Evolutionary conservation across 2,113 vertebrate species (phyloP).

Genomic region (Galbula dea): DNA sequence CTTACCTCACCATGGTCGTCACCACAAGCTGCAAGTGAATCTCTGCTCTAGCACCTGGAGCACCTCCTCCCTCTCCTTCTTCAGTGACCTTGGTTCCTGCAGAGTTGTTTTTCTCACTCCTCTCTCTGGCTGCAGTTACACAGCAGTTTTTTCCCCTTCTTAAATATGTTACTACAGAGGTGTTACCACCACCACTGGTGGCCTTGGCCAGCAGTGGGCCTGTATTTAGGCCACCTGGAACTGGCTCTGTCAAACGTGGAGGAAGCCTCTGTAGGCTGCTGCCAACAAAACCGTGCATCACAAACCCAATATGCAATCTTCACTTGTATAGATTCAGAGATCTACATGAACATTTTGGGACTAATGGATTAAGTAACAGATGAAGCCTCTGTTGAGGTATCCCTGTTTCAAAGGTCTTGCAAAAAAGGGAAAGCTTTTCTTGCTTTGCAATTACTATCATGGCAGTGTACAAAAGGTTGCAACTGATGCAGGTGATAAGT

Average conservation of each 20-base stretch:
- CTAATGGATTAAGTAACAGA: neutral
- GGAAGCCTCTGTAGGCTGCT: neutral
- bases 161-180: neutral
- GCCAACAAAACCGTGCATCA: rapidly evolving
- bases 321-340: neutral
- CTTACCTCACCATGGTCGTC: neutral
- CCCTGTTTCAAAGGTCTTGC: neutral
- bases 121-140: neutral
- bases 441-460: neutral
- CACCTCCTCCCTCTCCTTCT: neutral
- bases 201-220: neutral
- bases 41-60: rapidly evolving
- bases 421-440: neutral
- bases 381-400: neutral
- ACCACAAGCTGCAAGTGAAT: rapidly evolving
- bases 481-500: neutral
- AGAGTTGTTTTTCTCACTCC: neutral
- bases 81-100: neutral
- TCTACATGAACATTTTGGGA: neutral
- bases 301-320: neutral
- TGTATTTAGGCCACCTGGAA: neutral
- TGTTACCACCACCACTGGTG: neutral
- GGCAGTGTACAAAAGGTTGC: neutral
- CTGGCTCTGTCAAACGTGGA: neutral
- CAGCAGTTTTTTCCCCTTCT: neutral